Evolutionary conservation across 2,888 invertebrate species (phyloP).

Genomic region (Ormia ochracea): DNA sequence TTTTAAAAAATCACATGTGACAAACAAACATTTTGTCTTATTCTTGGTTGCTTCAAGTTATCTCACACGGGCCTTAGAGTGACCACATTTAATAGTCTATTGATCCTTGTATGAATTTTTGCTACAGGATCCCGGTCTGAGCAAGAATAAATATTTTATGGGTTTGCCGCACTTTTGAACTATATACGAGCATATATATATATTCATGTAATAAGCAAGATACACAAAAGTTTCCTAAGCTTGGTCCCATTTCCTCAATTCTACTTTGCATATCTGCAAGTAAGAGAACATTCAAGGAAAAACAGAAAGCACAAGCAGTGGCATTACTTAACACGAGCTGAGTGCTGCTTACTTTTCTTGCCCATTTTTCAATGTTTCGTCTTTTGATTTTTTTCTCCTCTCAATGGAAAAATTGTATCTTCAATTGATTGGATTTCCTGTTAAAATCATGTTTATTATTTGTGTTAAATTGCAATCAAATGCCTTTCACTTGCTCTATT

Average conservation of each 20-base stretch:
- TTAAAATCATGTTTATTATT: slow-evolving; percentile 59
- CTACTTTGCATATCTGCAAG: neutral
- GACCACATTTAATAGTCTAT: too few species aligned
- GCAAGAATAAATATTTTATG: too few species aligned
- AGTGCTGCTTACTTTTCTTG: slow-evolving; percentile 29
- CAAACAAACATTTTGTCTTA: too few species aligned
- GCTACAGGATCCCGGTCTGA: too few species aligned
- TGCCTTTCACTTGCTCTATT: slow-evolving; percentile 59
- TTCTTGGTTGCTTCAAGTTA: too few species aligned
- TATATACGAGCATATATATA: too few species aligned
- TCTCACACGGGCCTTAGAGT: too few species aligned
- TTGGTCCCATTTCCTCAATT: neutral
- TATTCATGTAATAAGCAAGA: too few species aligned
- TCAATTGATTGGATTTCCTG: slow-evolving; percentile 62
- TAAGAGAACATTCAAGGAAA: neutral
- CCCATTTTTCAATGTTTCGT: slow-evolving; percentile 1
- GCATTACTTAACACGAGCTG: slow-evolving; percentile 58
- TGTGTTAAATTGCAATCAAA: slow-evolving; percentile 60
- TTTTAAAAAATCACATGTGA: too few species aligned
- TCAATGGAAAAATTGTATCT: slow-evolving; percentile 59
- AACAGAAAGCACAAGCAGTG: slow-evolving; percentile 25
- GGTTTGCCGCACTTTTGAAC: too few species aligned
- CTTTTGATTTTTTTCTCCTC: neutral
- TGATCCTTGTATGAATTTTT: too few species aligned
- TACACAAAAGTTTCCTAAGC: too few species aligned